Evolutionary conservation across 2,797 vertebrate species (phyloP).

Genomic region (Artibeus lituratus): DNA sequence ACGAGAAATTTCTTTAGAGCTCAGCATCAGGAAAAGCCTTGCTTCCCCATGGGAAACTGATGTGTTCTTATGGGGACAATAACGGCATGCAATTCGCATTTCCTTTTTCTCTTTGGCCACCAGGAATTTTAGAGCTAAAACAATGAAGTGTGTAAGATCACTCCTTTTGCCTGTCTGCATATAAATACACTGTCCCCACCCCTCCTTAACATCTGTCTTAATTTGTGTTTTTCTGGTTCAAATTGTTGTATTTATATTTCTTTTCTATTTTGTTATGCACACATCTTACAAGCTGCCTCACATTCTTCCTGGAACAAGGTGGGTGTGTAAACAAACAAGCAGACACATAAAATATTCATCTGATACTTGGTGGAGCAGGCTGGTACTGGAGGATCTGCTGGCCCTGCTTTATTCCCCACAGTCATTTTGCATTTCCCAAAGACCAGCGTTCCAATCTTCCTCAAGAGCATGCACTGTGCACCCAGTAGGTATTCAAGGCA

Average conservation of each 20-base stretch:
- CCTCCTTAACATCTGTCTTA: neutral
- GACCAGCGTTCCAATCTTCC: neutral
- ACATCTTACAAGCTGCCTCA: neutral
- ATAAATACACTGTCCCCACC: neutral
- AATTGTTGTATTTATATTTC: neutral
- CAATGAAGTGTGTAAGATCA: neutral
- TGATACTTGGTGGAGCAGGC: neutral
- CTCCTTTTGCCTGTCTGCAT: neutral
- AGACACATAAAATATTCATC: neutral
- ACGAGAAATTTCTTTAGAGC: neutral
- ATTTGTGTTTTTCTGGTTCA: neutral
- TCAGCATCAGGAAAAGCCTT: neutral
- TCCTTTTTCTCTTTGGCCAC: slow-evolving; percentile 22
- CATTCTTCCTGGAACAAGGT: neutral
- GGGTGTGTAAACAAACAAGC: neutral
- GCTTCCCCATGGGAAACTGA: neutral
- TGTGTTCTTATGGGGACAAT: neutral
- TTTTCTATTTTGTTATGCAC: neutral
- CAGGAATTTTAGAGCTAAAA: neutral
- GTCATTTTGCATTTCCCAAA: neutral
- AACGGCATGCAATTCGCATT: neutral
- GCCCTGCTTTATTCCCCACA: neutral
- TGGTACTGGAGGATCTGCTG: too few relatives aligned
- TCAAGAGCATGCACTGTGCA: neutral
- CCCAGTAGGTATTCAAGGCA: neutral